Evolutionary conservation across 2,888 invertebrate species (phyloP).

Genomic region (Megastigmus dorsalis): DNA sequence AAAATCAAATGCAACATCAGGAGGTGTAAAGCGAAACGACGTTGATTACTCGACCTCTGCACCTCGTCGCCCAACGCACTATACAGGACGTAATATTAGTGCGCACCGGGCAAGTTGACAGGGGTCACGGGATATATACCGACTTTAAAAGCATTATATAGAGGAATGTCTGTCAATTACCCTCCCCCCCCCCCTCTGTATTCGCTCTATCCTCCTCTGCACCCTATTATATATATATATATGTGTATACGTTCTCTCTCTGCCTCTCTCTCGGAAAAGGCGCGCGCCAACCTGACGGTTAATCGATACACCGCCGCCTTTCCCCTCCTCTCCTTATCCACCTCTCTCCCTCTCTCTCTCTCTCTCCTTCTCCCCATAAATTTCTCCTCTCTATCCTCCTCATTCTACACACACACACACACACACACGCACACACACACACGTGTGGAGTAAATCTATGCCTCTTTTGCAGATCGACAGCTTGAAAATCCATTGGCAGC

Average conservation of each 20-base stretch:
- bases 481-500: too few relatives aligned
- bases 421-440: neutral
- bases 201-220: too few relatives aligned
- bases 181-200: too few relatives aligned
- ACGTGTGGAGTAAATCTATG: too few relatives aligned
- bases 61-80: too few relatives aligned
- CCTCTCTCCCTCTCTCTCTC: neutral
- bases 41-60: too few relatives aligned
- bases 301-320: conserved; percentile 68
- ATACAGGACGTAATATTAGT: too few relatives aligned
- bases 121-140: neutral
- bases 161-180: conserved; percentile 50
- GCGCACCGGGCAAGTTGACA: too few relatives aligned
- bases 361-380: neutral
- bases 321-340: neutral
- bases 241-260: neutral
- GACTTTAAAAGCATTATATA: conserved; percentile 39
- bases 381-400: neutral
- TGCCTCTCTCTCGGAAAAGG: conserved; percentile 28
- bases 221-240: neutral
- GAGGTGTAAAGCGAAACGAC: too few relatives aligned
- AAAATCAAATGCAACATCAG: too few relatives aligned
- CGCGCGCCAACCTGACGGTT: conserved; percentile 66
- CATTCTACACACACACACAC: neutral
- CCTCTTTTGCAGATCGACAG: too few relatives aligned